These are phyloP conservation scores for Lindbergichthys nudifrons DNA, from an alignment of 2,797 vertebrate genomes.

Conservation along the genomic window DNA sequence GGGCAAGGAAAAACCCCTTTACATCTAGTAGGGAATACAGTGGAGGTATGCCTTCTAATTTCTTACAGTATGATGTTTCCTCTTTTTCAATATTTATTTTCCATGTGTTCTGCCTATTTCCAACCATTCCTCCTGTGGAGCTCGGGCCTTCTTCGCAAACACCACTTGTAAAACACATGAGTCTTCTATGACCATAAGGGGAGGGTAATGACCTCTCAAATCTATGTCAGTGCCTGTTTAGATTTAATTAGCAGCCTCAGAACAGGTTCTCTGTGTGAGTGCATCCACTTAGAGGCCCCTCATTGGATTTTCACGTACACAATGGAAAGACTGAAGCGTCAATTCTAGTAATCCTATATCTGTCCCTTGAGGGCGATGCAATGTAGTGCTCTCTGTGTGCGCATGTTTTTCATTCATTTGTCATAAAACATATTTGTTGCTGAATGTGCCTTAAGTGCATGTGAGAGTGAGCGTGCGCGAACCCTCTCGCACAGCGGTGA, in stretches of 20 bases:
- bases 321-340: constrained; percentile 82
- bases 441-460: constrained; percentile 54
- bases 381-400: constrained; percentile 22
- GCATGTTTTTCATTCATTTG: constrained; percentile 67
- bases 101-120: neutral
- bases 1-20: too few species aligned
- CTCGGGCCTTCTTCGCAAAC: constrained; percentile 3
- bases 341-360: constrained; percentile 85
- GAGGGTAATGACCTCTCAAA: constrained; percentile 78
- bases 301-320: constrained; percentile 81
- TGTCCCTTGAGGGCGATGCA: constrained; percentile 76
- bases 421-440: constrained; percentile 77
- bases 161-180: constrained; percentile 42
- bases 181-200: constrained; percentile 57
- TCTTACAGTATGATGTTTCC: neutral
- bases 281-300: constrained; percentile 82
- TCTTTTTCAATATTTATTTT: neutral
- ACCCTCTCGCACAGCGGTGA: constrained; percentile 45
- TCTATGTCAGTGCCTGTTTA: constrained; percentile 78
- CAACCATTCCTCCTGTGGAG: neutral
- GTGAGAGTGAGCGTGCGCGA: constrained; percentile 33
- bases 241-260: constrained; percentile 83
- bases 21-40: too few species aligned
- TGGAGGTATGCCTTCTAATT: too few species aligned
- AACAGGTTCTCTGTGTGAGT: constrained; percentile 77